These are phyloP conservation scores for Thalassaphorura encarpata DNA, from an alignment of 1,140 invertebrate genomes.

Conservation along the genomic window DNA sequence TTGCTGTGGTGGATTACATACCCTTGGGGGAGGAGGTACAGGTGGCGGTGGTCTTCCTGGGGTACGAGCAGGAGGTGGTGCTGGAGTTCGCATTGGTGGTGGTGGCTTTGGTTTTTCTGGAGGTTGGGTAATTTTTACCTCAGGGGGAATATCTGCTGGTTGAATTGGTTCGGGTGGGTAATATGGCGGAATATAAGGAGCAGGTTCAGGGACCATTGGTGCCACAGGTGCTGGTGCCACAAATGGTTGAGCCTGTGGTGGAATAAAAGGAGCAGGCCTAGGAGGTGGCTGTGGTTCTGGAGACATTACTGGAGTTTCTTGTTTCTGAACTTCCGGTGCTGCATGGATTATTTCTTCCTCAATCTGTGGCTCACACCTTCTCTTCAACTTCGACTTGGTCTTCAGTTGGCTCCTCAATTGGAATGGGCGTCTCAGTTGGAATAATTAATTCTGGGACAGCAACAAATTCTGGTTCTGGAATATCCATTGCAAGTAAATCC, in stretches of 20 bases:
- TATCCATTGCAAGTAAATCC: not conserved
- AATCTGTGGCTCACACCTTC: too few relatives aligned
- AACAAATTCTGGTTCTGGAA: not conserved
- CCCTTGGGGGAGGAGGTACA: conserved; percentile 8
- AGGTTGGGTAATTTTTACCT: not conserved
- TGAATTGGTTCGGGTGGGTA: too few relatives aligned
- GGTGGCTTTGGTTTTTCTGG: not conserved
- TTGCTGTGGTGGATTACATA: not conserved
- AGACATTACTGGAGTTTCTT: not conserved
- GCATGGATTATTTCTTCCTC: too few relatives aligned
- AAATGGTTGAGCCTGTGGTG: not conserved
- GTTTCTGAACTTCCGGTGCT: too few relatives aligned
- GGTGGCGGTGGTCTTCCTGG: conserved; percentile 37
- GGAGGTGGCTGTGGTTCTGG: not conserved
- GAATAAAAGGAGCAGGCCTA: not conserved
- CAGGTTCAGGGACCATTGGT: too few relatives aligned
- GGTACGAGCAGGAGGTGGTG: conserved; percentile 33
- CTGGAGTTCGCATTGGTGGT: not conserved
- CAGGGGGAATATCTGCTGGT: too few relatives aligned
- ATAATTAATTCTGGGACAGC: not conserved
- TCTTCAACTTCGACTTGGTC: not conserved
- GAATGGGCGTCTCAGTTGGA: not conserved
- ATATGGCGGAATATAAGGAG: too few relatives aligned
- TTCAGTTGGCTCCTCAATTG: not conserved
- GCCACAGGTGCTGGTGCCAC: conserved; percentile 2